phyloP scores from a whole-genome alignment of 1,140 invertebrate genomes.

The Penaeus chinensis region DNA sequence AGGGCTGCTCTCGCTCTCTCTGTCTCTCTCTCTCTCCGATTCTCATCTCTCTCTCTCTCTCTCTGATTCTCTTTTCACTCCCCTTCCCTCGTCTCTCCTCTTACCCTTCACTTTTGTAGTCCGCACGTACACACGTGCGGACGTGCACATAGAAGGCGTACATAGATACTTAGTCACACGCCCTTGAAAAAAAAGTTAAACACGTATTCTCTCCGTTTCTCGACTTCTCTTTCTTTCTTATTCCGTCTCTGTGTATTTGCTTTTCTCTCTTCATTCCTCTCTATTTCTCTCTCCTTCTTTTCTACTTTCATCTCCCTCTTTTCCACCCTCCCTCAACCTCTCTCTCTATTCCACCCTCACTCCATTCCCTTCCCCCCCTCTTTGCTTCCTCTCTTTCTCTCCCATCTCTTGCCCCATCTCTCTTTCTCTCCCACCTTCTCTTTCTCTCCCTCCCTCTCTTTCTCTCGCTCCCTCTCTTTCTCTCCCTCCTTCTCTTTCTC shows the following conservation, averaged over 20 bases:
- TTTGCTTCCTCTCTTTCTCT: not conserved
- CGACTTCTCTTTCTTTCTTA: too few relatives aligned
- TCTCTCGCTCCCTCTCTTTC: not conserved
- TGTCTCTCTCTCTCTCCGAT: not conserved
- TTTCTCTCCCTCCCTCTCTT: too few relatives aligned
- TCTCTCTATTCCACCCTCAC: not conserved
- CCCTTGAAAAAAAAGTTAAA: too few relatives aligned
- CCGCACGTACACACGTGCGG: too few relatives aligned
- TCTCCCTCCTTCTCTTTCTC: not conserved
- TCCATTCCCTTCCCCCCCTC: not conserved
- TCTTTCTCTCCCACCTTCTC: not conserved
- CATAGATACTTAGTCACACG: too few relatives aligned
- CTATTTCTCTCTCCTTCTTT: not conserved
- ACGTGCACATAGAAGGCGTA: too few relatives aligned
- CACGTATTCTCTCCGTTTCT: too few relatives aligned
- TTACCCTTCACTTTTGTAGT: too few relatives aligned
- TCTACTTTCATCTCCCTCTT: not conserved
- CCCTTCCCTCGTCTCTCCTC: too few relatives aligned
- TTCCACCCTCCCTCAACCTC: not conserved
- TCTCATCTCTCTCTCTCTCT: not conserved
- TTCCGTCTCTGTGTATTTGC: too few relatives aligned
- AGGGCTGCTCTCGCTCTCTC: too few relatives aligned
- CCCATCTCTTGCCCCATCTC: not conserved
- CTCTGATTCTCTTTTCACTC: not conserved
- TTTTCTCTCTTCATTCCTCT: too few relatives aligned